phyloP scores from a whole-genome alignment of 2,797 vertebrate genomes.

The Jordanella pulchra region DNA sequence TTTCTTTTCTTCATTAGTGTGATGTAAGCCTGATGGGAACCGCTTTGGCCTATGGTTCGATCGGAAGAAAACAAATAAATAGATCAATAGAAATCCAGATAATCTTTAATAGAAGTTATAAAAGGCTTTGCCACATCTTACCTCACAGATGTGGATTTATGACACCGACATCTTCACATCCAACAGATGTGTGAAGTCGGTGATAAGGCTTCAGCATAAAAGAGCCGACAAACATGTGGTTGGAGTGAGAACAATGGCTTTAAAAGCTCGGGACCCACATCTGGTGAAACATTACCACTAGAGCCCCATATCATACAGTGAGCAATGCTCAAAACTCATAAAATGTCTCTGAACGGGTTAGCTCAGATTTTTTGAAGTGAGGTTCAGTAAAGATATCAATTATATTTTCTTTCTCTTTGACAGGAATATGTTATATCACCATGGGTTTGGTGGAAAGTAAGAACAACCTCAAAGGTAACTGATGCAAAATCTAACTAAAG shows the following conservation, averaged over 20 bases:
- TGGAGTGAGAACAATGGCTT: slow-evolving; percentile 37
- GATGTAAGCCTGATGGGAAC: slow-evolving; percentile 52
- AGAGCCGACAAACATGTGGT: slow-evolving; percentile 34
- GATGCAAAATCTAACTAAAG: neutral
- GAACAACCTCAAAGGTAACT: neutral
- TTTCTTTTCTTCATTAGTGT: slow-evolving; percentile 61
- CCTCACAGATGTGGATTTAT: slow-evolving; percentile 38
- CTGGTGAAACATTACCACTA: neutral
- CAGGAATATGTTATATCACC: neutral
- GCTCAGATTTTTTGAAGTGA: neutral
- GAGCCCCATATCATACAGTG: neutral
- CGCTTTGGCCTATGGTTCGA: slow-evolving; percentile 44
- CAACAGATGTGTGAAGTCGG: slow-evolving; percentile 45
- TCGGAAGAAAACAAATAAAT: slow-evolving; percentile 10
- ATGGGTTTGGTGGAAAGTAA: neutral
- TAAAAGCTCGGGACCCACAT: slow-evolving; percentile 12
- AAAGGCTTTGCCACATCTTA: slow-evolving; percentile 20
- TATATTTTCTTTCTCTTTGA: neutral
- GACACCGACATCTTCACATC: slow-evolving; percentile 21
- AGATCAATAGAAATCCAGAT: slow-evolving; percentile 43
- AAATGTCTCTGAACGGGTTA: neutral
- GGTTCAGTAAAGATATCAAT: neutral
- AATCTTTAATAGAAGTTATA: slow-evolving; percentile 18
- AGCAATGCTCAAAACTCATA: neutral
- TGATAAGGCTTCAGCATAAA: slow-evolving; percentile 23